A percentile compares a stretch with the other conserved stretches of the same genome.
Evolutionary conservation across 2,797 vertebrate genomes (phyloP).

Genomic region (Silurus aristotelis): DNA sequence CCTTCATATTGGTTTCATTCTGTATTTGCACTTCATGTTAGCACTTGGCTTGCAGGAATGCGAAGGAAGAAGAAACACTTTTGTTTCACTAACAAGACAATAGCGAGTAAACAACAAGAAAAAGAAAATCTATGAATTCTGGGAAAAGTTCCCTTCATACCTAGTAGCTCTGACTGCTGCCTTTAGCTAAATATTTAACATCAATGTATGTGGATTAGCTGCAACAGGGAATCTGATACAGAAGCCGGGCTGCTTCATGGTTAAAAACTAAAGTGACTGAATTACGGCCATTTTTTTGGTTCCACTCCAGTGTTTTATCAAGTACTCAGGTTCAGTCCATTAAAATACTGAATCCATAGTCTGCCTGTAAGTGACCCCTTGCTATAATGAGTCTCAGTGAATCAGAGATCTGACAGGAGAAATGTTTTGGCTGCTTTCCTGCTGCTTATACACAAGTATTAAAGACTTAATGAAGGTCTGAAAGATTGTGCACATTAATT

Average conservation of each 20-base stretch:
- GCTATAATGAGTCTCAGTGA: background rate
- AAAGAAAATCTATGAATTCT: background rate
- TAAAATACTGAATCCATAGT: background rate
- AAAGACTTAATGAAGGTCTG: background rate
- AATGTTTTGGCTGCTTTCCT: background rate
- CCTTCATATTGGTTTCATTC: background rate
- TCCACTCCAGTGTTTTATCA: background rate
- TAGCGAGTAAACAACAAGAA: background rate
- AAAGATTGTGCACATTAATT: background rate
- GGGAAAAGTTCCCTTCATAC: background rate
- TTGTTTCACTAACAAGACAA: background rate
- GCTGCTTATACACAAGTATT: background rate
- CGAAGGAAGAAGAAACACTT: background rate
- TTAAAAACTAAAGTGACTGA: background rate
- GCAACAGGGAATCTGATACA: background rate
- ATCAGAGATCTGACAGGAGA: background rate
- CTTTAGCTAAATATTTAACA: background rate
- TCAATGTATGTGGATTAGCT: background rate
- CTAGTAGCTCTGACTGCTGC: background rate
- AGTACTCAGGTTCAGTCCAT: background rate
- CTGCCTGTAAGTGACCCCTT: background rate
- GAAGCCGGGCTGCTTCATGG: background rate
- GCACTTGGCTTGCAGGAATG: background rate
- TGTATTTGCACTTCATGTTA: background rate
- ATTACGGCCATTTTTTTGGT: background rate